phyloP scores from a whole-genome alignment of 2,797 vertebrate species.

The Tokudaia muenninki region DNA sequence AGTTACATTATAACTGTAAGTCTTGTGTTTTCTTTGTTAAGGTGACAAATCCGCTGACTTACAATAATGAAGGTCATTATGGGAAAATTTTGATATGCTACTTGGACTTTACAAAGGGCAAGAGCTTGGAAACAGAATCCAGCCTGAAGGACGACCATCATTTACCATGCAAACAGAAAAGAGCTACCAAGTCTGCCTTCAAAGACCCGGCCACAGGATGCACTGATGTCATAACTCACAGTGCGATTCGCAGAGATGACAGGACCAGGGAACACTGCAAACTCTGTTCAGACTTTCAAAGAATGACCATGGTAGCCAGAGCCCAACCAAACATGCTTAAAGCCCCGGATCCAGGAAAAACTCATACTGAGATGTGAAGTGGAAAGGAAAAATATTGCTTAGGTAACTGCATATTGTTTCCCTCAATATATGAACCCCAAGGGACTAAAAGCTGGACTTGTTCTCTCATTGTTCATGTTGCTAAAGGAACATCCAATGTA shows the following conservation, averaged over 20 bases:
- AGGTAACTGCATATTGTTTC: slow-evolving; percentile 56
- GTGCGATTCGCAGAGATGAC: slow-evolving; percentile 36
- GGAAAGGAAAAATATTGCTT: slow-evolving; percentile 57
- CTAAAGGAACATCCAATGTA: slow-evolving; percentile 58
- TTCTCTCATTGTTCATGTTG: slow-evolving; percentile 44
- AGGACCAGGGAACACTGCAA: slow-evolving; percentile 58
- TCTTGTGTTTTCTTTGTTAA: slow-evolving; percentile 7
- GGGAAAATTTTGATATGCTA: slow-evolving; percentile 26
- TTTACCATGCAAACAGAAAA: slow-evolving; percentile 31
- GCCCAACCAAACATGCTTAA: slow-evolving; percentile 41
- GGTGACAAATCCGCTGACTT: slow-evolving; percentile 58
- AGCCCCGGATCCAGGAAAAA: slow-evolving; percentile 13
- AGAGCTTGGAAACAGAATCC: slow-evolving; percentile 46
- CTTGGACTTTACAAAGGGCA: slow-evolving; percentile 37
- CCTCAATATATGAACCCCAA: slow-evolving; percentile 58
- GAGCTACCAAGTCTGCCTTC: slow-evolving; percentile 27
- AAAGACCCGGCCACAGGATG: slow-evolving; percentile 50
- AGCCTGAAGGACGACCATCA: slow-evolving; percentile 1
- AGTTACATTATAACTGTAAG: slow-evolving; percentile 40
- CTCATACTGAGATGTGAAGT: slow-evolving; percentile 66
- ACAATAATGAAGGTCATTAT: slow-evolving; percentile 10
- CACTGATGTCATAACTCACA: slow-evolving; percentile 68
- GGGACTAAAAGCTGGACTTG: slow-evolving; percentile 24
- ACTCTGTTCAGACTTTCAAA: slow-evolving; percentile 75
- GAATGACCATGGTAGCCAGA: slow-evolving; percentile 75